Percentiles rank a stretch among this genome's conserved stretches.
These are phyloP conservation scores for Tipula helvola DNA, from an alignment of 2,888 invertebrate genomes.

Conservation along the genomic window DNA sequence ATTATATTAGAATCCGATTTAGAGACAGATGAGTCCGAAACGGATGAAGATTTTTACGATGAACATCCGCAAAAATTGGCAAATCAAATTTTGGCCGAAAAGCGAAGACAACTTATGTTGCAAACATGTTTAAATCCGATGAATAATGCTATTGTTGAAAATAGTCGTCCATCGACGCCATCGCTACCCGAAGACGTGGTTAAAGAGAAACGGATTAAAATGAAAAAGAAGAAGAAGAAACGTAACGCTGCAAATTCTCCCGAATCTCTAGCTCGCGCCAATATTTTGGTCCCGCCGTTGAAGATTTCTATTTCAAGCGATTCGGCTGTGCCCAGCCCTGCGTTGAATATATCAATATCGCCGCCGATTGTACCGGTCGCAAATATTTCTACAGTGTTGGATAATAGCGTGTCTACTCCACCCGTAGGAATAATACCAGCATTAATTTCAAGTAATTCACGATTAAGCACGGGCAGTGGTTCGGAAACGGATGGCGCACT, in stretches of 20 bases:
- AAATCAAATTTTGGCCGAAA: slow-evolving; percentile 59
- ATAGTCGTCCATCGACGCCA: slow-evolving; percentile 53
- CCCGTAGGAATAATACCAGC: not conserved
- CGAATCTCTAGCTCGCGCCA: slow-evolving; percentile 20
- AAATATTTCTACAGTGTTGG: not conserved
- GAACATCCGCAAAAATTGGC: slow-evolving; percentile 65
- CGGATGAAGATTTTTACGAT: slow-evolving; percentile 82
- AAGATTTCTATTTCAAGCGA: slow-evolving; percentile 31
- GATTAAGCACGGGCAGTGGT: slow-evolving; percentile 32
- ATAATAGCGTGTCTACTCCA: slow-evolving; percentile 11
- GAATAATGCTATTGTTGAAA: slow-evolving; percentile 46
- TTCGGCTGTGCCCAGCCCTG: not conserved
- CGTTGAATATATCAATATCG: not conserved
- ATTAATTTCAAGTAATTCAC: slow-evolving; percentile 15
- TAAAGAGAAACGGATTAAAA: slow-evolving; percentile 40
- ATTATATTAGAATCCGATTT: slow-evolving; percentile 69
- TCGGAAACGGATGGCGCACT: slow-evolving; percentile 43
- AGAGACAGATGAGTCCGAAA: slow-evolving; percentile 73
- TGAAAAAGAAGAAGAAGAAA: slow-evolving; percentile 56
- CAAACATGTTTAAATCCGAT: slow-evolving; percentile 49
- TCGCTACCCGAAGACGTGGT: slow-evolving; percentile 36
- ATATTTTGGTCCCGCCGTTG: slow-evolving; percentile 39
- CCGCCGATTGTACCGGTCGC: not conserved
- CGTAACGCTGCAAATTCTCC: slow-evolving; percentile 37
- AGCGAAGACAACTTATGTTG: slow-evolving; percentile 53